Evolutionary conservation across 2,113 vertebrate genomes (phyloP).

Genomic region (Gobiocypris rarus): DNA sequence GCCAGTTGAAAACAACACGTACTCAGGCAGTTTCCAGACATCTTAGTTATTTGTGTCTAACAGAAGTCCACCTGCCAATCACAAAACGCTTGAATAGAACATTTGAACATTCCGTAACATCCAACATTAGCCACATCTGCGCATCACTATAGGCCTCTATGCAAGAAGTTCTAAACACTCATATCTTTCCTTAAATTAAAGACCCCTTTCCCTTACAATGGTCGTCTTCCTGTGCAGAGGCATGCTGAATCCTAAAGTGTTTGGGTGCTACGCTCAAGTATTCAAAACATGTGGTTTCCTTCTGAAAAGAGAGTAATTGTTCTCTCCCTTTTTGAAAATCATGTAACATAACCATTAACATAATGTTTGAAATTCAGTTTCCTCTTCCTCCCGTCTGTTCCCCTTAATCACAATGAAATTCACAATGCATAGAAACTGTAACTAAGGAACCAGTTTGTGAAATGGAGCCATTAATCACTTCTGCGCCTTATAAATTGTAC

Average conservation of each 20-base stretch:
- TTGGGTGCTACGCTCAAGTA: background rate
- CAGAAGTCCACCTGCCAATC: conserved; percentile 41
- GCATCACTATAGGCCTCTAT: background rate
- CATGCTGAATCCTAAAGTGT: background rate
- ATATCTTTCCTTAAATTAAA: background rate
- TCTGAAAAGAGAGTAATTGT: background rate
- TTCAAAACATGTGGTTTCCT: background rate
- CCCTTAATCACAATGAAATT: background rate
- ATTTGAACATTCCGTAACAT: conserved; percentile 51
- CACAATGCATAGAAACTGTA: background rate
- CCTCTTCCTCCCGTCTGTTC: background rate
- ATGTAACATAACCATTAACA: background rate
- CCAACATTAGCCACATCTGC: background rate
- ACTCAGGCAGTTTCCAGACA: conserved; percentile 21
- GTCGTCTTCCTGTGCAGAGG: background rate
- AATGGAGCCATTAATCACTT: background rate
- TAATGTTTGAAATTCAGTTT: background rate
- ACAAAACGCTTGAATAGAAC: conserved; percentile 41
- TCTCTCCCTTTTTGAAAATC: background rate
- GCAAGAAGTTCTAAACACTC: background rate
- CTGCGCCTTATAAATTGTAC: background rate
- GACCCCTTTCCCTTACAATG: background rate
- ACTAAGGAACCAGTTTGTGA: background rate
- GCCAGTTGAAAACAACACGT: conserved; percentile 55
- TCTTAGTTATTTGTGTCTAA: conserved; percentile 58